Evolutionary conservation across 2,888 invertebrate species (phyloP).

Genomic region (Hemaris fuciformis): DNA sequence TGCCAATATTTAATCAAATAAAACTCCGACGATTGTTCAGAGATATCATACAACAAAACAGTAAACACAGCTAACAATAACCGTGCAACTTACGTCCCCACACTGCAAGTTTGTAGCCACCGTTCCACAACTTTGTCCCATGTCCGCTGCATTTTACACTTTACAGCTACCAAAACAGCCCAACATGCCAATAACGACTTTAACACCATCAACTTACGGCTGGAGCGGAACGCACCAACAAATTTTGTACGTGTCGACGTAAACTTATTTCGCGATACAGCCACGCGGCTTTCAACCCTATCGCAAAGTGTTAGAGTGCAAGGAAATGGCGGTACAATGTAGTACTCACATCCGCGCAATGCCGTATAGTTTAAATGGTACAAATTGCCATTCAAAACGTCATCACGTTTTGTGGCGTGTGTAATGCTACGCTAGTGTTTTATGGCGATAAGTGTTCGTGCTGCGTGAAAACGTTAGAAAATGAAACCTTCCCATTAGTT

Average conservation of each 20-base stretch:
- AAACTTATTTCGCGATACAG: constrained; percentile 18
- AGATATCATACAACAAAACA: constrained; percentile 4
- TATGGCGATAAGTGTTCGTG: constrained; percentile 45
- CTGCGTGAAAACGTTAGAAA: constrained; percentile 26
- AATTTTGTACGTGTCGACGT: constrained; percentile 13
- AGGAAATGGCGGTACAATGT: constrained; percentile 30
- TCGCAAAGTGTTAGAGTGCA: constrained; percentile 28
- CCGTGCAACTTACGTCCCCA: constrained; percentile 1
- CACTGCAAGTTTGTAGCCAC: constrained; percentile 56
- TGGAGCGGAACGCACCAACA: not conserved
- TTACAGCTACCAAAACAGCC: constrained; percentile 24
- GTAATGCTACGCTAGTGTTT: constrained; percentile 42
- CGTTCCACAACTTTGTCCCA: constrained; percentile 53
- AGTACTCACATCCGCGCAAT: constrained; percentile 32
- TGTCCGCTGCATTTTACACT: constrained; percentile 45
- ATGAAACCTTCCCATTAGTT: constrained; percentile 1
- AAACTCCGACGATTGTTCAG: not conserved
- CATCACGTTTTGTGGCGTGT: constrained; percentile 52
- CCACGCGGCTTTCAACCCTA: constrained; percentile 17
- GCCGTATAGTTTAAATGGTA: constrained; percentile 51
- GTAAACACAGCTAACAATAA: not conserved
- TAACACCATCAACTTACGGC: constrained; percentile 20
- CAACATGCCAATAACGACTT: constrained; percentile 28
- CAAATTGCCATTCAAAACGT: constrained; percentile 60
- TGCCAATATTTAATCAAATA: constrained; percentile 5